Evolutionary conservation across 2,888 invertebrate genomes (phyloP).

Genomic region (Drosophila phalerata): DNA sequence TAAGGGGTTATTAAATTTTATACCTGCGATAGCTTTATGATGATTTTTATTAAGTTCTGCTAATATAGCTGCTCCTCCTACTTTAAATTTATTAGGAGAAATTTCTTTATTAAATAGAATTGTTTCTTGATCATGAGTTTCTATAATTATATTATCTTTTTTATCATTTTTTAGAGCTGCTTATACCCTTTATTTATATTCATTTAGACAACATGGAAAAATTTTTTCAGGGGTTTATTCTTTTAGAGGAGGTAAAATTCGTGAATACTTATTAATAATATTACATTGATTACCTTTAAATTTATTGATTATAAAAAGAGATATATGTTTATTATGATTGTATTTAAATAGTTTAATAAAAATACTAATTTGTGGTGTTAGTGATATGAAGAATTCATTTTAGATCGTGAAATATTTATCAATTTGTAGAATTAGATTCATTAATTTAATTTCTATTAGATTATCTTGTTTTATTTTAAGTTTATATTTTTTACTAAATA

Average conservation of each 20-base stretch:
- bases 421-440: conserved; percentile 87
- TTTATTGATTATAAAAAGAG: conserved; percentile 87
- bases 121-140: conserved; percentile 86
- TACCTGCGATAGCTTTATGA: conserved; percentile 87
- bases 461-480: conserved; percentile 83
- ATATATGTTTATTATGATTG: conserved; percentile 86
- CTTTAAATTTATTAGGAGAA: conserved; percentile 89
- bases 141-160: conserved; percentile 87
- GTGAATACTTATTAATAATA: conserved; percentile 88
- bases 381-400: conserved; percentile 87
- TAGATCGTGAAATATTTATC: conserved; percentile 86
- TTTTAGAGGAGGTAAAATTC: conserved; percentile 86
- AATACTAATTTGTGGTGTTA: conserved; percentile 90
- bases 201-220: conserved; percentile 88
- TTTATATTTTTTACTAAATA: conserved; percentile 86
- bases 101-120: conserved; percentile 88
- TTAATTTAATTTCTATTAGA: conserved; percentile 86
- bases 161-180: conserved; percentile 89
- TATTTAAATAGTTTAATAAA: conserved; percentile 89
- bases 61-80: conserved; percentile 90
- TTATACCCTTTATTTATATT: conserved; percentile 87
- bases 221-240: conserved; percentile 86
- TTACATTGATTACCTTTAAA: conserved; percentile 89
- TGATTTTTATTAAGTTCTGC: conserved; percentile 89
- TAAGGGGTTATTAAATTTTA: conserved; percentile 88